Evolutionary conservation across 1,140 invertebrate species (phyloP), one percentile per base, ranked within the genome.

Genomic region (Drosophila willistoni): DNA sequence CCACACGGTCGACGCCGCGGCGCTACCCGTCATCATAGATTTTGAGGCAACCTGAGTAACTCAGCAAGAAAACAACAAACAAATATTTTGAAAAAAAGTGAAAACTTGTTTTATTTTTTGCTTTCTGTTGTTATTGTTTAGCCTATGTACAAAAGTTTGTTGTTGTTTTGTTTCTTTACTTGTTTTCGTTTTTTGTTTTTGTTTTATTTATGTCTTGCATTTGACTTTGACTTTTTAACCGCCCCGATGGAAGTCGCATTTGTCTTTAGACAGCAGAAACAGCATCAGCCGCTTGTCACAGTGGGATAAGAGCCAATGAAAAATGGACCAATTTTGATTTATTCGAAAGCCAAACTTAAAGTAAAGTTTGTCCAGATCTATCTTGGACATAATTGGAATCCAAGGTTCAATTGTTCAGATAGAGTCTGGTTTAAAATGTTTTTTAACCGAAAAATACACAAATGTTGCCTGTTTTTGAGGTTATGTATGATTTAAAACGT

Each of bases 201-300:
- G 57, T 63, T 78, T 79, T 77, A 59, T 47, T 79, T 66, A 73
- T 83, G 72, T 83, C 73, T 89, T 84, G 80, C 64, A 87, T 82
- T 89, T 87, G 84, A 87, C 84, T 87, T 87, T 87, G 84, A 87
- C 84, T 87, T 90, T 87, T 87, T 85, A 87, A 87, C 84, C 79
- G 84, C 73, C 54, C 25, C 42, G 73, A 33, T 56, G 68, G 61
- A 41, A 55, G 71, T 69, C 60, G 65, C 68, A 64, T 44, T 74
- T 68, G 71, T 76, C 83, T 70, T 68, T 59, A 55, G 33, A 13
- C 70, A 34, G 33, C 29, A 60, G 55, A 36, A 36, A 34, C 19
- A 72, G 55, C 44, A 29, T 41, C 19, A 72, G 29, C 34, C 68
- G 22, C 36, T 7, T 55, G 44, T 63, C 70, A 73, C 69, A 73